These are phyloP conservation scores for Eristalinus aeneus DNA, from an alignment of 2,888 invertebrate species.

Conservation along the genomic window DNA sequence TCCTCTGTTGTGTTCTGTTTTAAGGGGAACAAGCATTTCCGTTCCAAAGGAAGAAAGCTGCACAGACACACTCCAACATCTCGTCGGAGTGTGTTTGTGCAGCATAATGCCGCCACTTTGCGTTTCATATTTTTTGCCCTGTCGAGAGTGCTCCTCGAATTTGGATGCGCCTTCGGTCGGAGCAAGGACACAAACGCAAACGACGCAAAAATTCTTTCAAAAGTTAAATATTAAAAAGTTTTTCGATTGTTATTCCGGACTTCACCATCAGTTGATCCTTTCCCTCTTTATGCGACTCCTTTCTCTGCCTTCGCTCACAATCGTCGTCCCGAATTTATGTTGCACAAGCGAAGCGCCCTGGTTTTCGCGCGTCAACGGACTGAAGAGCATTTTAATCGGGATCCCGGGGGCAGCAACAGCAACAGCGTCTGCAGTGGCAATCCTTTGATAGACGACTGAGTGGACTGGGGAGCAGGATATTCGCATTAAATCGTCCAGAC, in stretches of 20 bases:
- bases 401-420: neutral
- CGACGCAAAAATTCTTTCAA: slow-evolving; percentile 24
- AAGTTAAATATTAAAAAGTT: slow-evolving; percentile 47
- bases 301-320: neutral
- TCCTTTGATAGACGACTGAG: neutral
- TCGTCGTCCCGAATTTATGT: neutral
- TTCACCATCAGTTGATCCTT: slow-evolving; percentile 22
- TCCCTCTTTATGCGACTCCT: neutral
- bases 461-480: slow-evolving; percentile 3
- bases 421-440: neutral
- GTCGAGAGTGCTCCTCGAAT: slow-evolving; percentile 36
- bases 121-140: slow-evolving; percentile 30
- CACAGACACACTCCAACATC: neutral
- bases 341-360: neutral
- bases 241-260: slow-evolving; percentile 35
- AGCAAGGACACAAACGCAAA: neutral
- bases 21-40: slow-evolving; percentile 34
- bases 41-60: slow-evolving; percentile 18
- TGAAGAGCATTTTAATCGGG: neutral
- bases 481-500: slow-evolving; percentile 23
- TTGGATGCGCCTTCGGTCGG: neutral
- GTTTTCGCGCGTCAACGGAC: slow-evolving; percentile 15
- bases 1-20: neutral
- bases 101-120: neutral
- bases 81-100: neutral